phyloP scores from a whole-genome alignment of 2,888 invertebrate species.

The Margaritifera margaritifera region DNA sequence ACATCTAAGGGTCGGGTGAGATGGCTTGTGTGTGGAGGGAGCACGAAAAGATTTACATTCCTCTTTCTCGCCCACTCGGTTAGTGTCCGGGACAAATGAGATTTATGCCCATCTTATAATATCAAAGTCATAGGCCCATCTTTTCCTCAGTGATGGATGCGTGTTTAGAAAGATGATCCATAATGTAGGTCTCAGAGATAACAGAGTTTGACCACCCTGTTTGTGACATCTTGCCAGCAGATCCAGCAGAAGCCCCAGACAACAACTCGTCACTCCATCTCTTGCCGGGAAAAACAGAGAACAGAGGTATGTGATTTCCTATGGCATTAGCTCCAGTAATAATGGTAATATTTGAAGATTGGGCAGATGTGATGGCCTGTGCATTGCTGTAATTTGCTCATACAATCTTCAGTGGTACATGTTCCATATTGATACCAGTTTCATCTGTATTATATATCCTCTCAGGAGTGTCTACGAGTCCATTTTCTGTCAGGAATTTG shows the following conservation, averaged over 20 bases:
- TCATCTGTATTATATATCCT: too few relatives aligned
- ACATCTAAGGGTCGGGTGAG: constrained; percentile 26
- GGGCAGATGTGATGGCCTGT: too few relatives aligned
- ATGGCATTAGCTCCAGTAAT: constrained; percentile 19
- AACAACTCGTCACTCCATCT: constrained; percentile 26
- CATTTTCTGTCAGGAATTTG: too few relatives aligned
- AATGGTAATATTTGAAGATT: too few relatives aligned
- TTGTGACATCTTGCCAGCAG: constrained; percentile 26
- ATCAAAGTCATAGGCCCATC: constrained; percentile 10
- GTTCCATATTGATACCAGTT: too few relatives aligned
- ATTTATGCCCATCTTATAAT: constrained; percentile 31
- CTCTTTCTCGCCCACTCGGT: constrained; percentile 24
- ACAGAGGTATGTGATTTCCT: constrained; percentile 25
- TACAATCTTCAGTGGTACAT: too few relatives aligned
- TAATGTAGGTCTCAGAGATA: constrained; percentile 23
- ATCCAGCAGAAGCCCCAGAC: constrained; percentile 8
- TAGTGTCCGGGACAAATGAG: constrained; percentile 19
- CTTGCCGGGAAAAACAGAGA: constrained; percentile 26
- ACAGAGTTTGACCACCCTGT: too few relatives aligned
- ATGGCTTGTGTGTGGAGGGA: constrained; percentile 17
- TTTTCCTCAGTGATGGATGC: constrained; percentile 15
- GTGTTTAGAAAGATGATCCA: constrained; percentile 25
- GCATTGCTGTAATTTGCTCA: too few relatives aligned
- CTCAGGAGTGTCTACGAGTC: too few relatives aligned
- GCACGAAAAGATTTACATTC: constrained; percentile 25